A percentile compares a stretch with the other conserved stretches of the same genome.
phyloP scores from a whole-genome alignment of 2,888 invertebrate species.

The Mythimna albipuncta region DNA sequence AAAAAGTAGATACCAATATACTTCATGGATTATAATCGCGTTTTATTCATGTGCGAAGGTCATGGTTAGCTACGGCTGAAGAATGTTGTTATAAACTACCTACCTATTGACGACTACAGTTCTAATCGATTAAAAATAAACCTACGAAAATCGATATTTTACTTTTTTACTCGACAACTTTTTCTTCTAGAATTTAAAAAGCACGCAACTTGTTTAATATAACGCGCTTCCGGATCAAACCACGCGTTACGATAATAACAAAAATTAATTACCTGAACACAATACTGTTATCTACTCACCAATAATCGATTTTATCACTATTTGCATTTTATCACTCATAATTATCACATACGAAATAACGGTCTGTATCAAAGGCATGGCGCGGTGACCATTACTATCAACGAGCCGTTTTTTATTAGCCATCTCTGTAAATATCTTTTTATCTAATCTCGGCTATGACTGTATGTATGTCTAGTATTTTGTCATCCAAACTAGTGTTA shows the following conservation, averaged over 20 bases:
- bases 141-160: too few species aligned
- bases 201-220: background rate
- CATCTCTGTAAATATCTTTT: conserved; percentile 68
- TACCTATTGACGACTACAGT: background rate
- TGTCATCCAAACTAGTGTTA: conserved; percentile 29
- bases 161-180: too few species aligned
- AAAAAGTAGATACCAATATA: background rate
- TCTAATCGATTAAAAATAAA: conserved; percentile 1
- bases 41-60: background rate
- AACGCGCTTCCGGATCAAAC: background rate
- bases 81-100: background rate
- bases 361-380: conserved; percentile 37
- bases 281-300: conserved; percentile 52
- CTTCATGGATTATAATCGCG: conserved; percentile 22
- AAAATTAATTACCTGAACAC: conserved; percentile 25
- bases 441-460: conserved; percentile 71
- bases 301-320: conserved; percentile 52
- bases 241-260: conserved; percentile 10
- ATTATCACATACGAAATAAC: conserved; percentile 31
- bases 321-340: conserved; percentile 42
- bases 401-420: conserved; percentile 69
- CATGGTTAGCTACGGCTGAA: conserved; percentile 1
- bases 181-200: background rate
- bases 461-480: conserved; percentile 42
- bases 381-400: conserved; percentile 67